Percentiles rank a stretch among this genome's conserved stretches.
phyloP scores from a whole-genome alignment of 2,113 vertebrate genomes.

The Mustelus asterias region DNA sequence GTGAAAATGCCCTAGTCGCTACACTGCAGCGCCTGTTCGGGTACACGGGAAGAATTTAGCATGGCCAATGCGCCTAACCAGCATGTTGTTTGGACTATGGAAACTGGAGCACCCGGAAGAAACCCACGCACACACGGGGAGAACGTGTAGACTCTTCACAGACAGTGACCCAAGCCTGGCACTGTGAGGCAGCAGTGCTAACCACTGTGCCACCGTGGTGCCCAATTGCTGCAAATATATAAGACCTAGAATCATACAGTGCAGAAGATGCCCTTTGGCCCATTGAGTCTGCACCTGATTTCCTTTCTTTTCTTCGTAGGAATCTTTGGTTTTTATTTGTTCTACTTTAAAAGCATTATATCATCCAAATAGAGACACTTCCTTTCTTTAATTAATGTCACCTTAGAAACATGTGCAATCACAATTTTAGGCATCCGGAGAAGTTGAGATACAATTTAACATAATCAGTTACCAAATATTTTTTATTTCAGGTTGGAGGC shows the following conservation, averaged over 20 bases:
- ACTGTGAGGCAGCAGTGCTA: no score
- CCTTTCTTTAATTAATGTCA: neutral
- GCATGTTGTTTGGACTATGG: no score
- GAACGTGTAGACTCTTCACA: no score
- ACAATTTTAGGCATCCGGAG: neutral
- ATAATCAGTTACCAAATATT: neutral
- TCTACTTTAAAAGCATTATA: neutral
- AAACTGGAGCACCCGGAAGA: no score
- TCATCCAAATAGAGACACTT: neutral
- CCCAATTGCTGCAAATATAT: neutral
- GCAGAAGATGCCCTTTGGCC: no score
- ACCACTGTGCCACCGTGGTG: no score
- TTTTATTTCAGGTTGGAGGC: neutral
- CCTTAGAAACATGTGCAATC: neutral
- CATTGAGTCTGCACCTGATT: neutral
- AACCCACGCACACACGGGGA: no score
- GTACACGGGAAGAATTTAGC: no score
- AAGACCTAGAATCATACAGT: neutral
- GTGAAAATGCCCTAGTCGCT: no score
- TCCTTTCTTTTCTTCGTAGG: neutral
- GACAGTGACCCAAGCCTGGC: no score
- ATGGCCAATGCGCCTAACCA: no score
- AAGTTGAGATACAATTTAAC: neutral
- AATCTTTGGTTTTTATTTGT: neutral
- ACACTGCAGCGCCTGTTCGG: no score